Evolutionary conservation across 2,888 invertebrate species (phyloP), one percentile per base, ranked within the genome.

Genomic region (Nephrotoma flavescens): DNA sequence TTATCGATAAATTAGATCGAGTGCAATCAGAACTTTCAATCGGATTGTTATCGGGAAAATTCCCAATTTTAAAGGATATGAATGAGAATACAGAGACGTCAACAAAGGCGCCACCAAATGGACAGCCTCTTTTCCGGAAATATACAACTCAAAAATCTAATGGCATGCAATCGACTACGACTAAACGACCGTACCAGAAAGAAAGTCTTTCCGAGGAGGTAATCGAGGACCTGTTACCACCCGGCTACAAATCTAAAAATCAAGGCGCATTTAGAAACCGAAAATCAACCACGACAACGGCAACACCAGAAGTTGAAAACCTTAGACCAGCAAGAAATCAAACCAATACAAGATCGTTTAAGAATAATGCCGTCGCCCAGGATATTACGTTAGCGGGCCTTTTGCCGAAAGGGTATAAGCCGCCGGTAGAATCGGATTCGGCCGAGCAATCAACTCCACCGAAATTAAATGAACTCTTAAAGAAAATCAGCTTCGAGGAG

Each of bases 21-120:
- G 96, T 96, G 11, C 97, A 97, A 89, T 97, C 97, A 0, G 96
- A 96, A 90, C 91, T 97, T 42, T 96, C 96, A 0, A 96, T 95
- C 89, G 95, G 95, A 86, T 94, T 97, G 86, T 91, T 97, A 41
- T 94, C 94, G 3, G 95, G 95, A 86, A 95, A 95, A 86, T 94
- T 96, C 88, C 93, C 95, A 87, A 94, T 94, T 86, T 93, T 94
- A 44, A 94, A 94, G 86, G 95, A 95, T 90, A 95, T 95, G 90
- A 94, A 87, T 15, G 87, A 87, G 12, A 45, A 86, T 41, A 41
- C 41, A 3, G 86, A 86, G 9, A 83, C 86, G 12, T 84, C 86
- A 12, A 87, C 88, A 2, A 89, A 89, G 0, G 90, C 93, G 88
- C 71, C 71, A 71, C 31, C 71, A 71, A 71, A 71, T 31, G 90